Base-by-base conservation (phyloP, 2,888 invertebrate genomes). In the Diadegma fenestrale region DNA sequence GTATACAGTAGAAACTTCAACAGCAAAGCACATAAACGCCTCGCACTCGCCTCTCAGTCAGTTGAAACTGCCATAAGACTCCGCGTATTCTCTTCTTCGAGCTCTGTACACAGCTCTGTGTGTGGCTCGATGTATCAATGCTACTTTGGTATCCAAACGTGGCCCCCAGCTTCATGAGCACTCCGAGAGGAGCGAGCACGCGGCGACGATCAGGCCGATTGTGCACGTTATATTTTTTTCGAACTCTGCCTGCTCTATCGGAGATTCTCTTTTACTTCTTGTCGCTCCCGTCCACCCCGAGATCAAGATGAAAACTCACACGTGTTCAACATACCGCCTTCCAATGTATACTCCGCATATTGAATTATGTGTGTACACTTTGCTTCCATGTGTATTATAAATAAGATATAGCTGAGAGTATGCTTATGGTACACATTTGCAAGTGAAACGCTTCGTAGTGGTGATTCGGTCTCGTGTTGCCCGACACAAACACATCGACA, bases 401-500 rank as follows among this genome's bases (percentile, higher is more conserved):
- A 54, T 41, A 43, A 7, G 22, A 71, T 54, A 54, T 22, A 45
- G 45, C 58, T 14, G 4, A 4, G n/a, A 30, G 63, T 30, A 63
- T 58, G 45, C 33, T 41, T 64, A 41, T 72, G 41, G 37, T 58
- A 66, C 37, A 76, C 76, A 68, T 77, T 72, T 58, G 54, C 48
- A 19, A 33, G 19, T 7, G 54, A 45, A 58, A 73, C 17, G 75
- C 75, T 68, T 71, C 58, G 79, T 82, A 19, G 75, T 71, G 45
- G 79, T 71, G 64, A 78, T 71, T 78, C 58, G 64, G 41, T 58
- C n/a, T n/a, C 43, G 72, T 63, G 64, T 82, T 80, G 72, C 84
- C 86, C 86, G 85, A 17, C 37, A 77, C 51, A 37, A 88, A 88
- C 87, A 86, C 87, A 88, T 83, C 88, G 87, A 82, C 88, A 89